Evolutionary conservation across 2,113 vertebrate genomes (phyloP).

Genomic region (Noturus placidus): DNA sequence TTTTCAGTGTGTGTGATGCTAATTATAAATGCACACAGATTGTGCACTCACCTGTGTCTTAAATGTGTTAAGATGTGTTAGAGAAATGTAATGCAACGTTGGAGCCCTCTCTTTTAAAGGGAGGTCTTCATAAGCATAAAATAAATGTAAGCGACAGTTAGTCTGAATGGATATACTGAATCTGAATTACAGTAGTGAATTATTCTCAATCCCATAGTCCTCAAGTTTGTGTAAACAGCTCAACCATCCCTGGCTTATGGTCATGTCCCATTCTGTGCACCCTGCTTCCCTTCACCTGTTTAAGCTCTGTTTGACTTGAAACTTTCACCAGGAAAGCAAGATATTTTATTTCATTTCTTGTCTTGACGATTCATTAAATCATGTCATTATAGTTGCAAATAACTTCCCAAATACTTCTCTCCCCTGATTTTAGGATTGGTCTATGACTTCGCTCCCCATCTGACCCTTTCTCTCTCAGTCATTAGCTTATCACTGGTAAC

Average conservation of each 20-base stretch:
- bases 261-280: background rate
- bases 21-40: background rate
- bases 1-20: background rate
- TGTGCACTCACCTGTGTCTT: background rate
- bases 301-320: background rate
- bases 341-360: background rate
- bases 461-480: constrained; percentile 45
- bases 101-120: background rate
- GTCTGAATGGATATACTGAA: background rate
- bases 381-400: constrained; percentile 43
- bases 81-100: background rate
- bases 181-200: background rate
- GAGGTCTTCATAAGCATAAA: background rate
- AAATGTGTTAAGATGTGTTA: background rate
- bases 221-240: background rate
- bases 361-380: background rate
- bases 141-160: background rate
- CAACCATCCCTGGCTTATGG: background rate
- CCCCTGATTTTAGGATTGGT: constrained; percentile 31
- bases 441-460: constrained; percentile 35
- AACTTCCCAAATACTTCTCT: constrained; percentile 42
- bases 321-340: background rate
- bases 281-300: background rate
- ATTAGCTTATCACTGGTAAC: constrained; percentile 52
- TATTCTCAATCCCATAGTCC: background rate